These are phyloP conservation scores for Zaprionus davidi DNA, from an alignment of 1,140 invertebrate species.

Conservation along the genomic window DNA sequence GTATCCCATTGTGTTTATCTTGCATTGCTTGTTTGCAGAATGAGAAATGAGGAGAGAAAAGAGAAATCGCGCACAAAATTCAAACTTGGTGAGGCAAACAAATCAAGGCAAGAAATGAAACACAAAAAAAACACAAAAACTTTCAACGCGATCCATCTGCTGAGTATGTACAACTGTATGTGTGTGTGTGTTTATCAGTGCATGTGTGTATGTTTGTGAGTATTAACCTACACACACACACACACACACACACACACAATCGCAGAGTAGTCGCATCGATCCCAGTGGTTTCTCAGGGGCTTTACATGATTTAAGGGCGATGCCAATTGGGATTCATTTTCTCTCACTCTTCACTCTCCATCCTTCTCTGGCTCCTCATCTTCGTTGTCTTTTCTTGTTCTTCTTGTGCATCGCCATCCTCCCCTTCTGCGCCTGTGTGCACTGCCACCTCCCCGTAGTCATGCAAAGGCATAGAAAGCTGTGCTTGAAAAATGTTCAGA, in stretches of 20 bases:
- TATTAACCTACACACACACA: not conserved
- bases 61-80: constrained; percentile 35
- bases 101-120: constrained; percentile 15
- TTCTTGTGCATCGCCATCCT: not conserved
- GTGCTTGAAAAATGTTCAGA: constrained; percentile 36
- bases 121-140: constrained; percentile 24
- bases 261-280: constrained; percentile 45
- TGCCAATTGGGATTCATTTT: constrained; percentile 29
- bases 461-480: constrained; percentile 66
- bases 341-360: not conserved
- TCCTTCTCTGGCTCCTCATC: not conserved
- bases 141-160: constrained; percentile 32
- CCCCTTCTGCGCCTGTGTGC: not conserved
- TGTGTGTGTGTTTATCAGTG: no score
- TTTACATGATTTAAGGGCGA: constrained; percentile 44
- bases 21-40: not conserved
- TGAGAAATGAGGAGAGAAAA: constrained; percentile 7
- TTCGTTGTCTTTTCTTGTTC: not conserved
- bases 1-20: not conserved
- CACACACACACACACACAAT: constrained; percentile 6
- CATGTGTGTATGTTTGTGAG: no score
- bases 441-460: not conserved
- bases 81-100: constrained; percentile 14
- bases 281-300: constrained; percentile 46
- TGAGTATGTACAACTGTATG: no score